A percentile compares a stretch with the other conserved stretches of the same genome.
phyloP scores from a whole-genome alignment of 1,140 invertebrate genomes.

The Contarinia nasturtii region DNA sequence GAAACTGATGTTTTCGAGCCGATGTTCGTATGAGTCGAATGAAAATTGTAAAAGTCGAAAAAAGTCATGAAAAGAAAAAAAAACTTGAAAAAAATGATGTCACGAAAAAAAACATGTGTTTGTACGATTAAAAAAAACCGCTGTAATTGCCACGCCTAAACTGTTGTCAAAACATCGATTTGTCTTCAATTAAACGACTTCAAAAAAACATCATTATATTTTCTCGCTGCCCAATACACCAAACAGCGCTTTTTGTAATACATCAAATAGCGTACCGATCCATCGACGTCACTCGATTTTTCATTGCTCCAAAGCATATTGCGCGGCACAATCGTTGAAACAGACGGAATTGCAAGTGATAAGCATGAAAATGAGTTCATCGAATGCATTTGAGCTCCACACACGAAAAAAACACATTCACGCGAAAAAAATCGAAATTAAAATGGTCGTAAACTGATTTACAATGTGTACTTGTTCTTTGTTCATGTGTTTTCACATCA shows the following conservation, averaged over 20 bases:
- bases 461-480: too few relatives aligned
- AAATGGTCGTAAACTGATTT: too few relatives aligned
- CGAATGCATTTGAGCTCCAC: too few relatives aligned
- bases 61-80: too few relatives aligned
- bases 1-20: too few relatives aligned
- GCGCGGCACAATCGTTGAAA: too few relatives aligned
- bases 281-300: neutral
- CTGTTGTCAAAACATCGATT: neutral
- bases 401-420: too few relatives aligned
- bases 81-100: neutral
- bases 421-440: too few relatives aligned
- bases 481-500: too few relatives aligned
- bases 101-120: neutral
- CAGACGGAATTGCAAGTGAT: neutral
- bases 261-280: neutral
- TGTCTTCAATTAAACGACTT: neutral
- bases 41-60: too few relatives aligned
- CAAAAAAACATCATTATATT: neutral
- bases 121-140: neutral
- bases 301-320: neutral
- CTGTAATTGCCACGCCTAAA: neutral
- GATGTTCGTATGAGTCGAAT: too few relatives aligned
- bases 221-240: neutral
- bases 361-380: too few relatives aligned
- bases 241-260: neutral